Conservation (phyloP, 2,888 invertebrate species). For the Erebia palarica region DNA sequence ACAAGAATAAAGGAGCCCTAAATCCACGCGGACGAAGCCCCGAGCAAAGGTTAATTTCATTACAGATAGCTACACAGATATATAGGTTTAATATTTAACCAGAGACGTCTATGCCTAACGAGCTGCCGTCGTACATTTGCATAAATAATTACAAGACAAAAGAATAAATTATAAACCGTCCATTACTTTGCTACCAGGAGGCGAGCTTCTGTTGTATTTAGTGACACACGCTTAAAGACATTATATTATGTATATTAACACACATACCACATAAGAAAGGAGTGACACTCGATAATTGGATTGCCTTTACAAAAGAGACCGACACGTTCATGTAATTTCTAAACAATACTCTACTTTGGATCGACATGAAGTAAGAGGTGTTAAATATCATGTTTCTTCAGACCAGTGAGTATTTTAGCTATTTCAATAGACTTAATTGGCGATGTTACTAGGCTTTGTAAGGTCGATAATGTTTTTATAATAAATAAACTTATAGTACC, state of each 20-base stretch:
- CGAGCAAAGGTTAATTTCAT: neutral
- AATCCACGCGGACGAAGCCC: too few relatives aligned
- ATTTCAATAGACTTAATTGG: too few relatives aligned
- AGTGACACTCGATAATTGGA: conserved; percentile 49
- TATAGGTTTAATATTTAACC: conserved; percentile 12
- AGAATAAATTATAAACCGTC: conserved; percentile 40
- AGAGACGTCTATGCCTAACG: conserved; percentile 19
- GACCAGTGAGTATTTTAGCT: neutral
- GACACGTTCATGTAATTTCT: conserved; percentile 49
- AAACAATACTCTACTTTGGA: conserved; percentile 33
- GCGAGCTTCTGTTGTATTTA: conserved; percentile 42
- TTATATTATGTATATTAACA: neutral
- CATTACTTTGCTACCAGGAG: conserved; percentile 34
- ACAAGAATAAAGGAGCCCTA: too few relatives aligned
- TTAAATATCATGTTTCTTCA: neutral
- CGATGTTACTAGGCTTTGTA: too few relatives aligned
- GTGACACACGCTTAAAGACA: conserved; percentile 21
- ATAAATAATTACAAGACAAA: conserved; percentile 44
- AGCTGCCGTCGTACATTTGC: conserved; percentile 35
- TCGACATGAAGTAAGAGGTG: neutral
- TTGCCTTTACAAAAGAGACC: conserved; percentile 54
- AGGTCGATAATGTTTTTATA: too few relatives aligned
- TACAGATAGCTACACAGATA: conserved; percentile 5
- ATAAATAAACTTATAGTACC: too few relatives aligned
- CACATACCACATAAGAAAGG: conserved; percentile 21